These are phyloP conservation scores for Oenanthe oenanthe DNA, from an alignment of 2,113 vertebrate genomes.

Conservation along the genomic window DNA sequence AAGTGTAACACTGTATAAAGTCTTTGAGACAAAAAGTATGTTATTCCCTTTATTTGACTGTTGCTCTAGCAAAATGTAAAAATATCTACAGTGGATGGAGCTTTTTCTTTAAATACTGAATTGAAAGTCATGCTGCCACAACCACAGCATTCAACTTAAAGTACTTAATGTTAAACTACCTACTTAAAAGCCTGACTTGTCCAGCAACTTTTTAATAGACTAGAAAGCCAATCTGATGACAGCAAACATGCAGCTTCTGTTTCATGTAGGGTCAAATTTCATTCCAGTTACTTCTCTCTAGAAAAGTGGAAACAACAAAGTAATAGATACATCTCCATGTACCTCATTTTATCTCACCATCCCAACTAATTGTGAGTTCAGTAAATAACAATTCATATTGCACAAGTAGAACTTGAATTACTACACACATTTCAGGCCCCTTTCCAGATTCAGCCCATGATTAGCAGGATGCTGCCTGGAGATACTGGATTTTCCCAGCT, in stretches of 20 bases:
- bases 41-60: not conserved
- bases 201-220: not conserved
- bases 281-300: not conserved
- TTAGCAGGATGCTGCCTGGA: not conserved
- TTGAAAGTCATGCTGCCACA: not conserved
- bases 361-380: not conserved
- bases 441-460: fast-evolving
- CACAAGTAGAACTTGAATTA: not conserved
- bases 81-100: too few species aligned
- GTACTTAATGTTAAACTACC: not conserved
- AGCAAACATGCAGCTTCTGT: not conserved
- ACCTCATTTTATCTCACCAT: too few species aligned
- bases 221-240: not conserved
- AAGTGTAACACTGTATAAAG: not conserved
- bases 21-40: not conserved
- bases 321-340: not conserved
- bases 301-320: not conserved
- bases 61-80: not conserved
- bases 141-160: not conserved
- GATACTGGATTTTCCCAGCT: not conserved
- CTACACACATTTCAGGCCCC: not conserved
- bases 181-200: not conserved
- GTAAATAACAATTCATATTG: not conserved
- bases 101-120: not conserved
- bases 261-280: not conserved